A percentile compares a stretch with the other conserved stretches of the same genome.
These are phyloP conservation scores for Rhynchonema sp. DNA, from an alignment of 2,888 invertebrate species.

Conservation along the genomic window DNA sequence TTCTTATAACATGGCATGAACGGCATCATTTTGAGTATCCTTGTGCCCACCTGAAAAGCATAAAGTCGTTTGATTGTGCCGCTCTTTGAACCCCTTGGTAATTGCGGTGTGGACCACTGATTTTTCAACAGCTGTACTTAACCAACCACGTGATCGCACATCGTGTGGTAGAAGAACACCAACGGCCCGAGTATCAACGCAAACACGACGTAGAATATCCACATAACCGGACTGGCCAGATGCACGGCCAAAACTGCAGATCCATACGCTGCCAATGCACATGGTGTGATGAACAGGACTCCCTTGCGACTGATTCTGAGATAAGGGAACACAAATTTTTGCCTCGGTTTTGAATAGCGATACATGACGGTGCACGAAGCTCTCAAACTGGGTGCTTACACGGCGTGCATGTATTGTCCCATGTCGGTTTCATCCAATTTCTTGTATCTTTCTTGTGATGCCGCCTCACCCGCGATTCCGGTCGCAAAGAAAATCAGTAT, in stretches of 20 bases:
- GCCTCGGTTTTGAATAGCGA: no score
- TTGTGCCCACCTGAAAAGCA: not conserved
- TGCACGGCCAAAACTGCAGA: not conserved
- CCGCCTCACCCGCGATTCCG: constrained; percentile 3
- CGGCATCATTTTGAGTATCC: not conserved
- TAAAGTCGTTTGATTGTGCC: not conserved
- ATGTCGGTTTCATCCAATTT: constrained; percentile 3
- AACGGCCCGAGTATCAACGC: not conserved
- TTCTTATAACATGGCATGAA: not conserved
- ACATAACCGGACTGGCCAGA: not conserved
- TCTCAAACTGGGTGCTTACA: no score
- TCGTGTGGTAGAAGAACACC: constrained; percentile 3
- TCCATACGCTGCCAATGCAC: not conserved
- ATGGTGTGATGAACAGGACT: not conserved
- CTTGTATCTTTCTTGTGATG: constrained; percentile 2
- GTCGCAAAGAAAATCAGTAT: not conserved
- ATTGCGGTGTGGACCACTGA: no score
- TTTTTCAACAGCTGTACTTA: no score
- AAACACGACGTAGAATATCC: not conserved
- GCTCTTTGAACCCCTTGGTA: no score
- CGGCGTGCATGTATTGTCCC: not conserved
- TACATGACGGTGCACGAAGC: no score
- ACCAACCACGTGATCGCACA: not conserved
- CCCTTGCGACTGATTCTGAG: not conserved
- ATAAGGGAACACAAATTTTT: no score